Conservation (phyloP, 2,797 vertebrate genomes). For the Chelon labrosus region DNA sequence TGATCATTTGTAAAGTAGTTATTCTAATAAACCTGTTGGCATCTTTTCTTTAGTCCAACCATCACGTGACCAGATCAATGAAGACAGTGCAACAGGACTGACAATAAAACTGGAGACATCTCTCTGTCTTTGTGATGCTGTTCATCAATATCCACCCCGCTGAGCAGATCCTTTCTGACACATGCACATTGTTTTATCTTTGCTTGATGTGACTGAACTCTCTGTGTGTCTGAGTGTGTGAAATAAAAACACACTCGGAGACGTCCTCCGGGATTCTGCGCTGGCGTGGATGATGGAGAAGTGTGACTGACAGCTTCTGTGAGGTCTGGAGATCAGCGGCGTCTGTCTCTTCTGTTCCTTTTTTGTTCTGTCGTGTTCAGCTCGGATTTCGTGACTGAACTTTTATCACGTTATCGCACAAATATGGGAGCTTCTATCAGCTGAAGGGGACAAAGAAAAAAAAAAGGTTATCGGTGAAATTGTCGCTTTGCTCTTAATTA, state of each 20-base stretch:
- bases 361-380: neutral
- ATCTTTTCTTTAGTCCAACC: neutral
- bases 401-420: no score
- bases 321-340: constrained; percentile 5
- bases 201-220: constrained; percentile 37
- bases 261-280: neutral
- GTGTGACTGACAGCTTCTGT: constrained; percentile 27
- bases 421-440: no score
- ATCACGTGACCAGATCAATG: neutral
- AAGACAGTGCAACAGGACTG: neutral
- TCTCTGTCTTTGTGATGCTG: neutral
- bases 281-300: constrained; percentile 7
- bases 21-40: neutral
- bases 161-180: constrained; percentile 20
- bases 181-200: constrained; percentile 51
- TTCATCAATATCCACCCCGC: constrained; percentile 23
- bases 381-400: neutral
- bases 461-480: no score
- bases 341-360: neutral
- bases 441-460: no score
- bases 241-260: constrained; percentile 19
- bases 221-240: constrained; percentile 7
- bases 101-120: neutral
- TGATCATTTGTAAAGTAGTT: no score
- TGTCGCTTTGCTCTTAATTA: no score